Evolutionary conservation across 2,113 vertebrate species (phyloP).

Genomic region (Amblyopsis rosae): DNA sequence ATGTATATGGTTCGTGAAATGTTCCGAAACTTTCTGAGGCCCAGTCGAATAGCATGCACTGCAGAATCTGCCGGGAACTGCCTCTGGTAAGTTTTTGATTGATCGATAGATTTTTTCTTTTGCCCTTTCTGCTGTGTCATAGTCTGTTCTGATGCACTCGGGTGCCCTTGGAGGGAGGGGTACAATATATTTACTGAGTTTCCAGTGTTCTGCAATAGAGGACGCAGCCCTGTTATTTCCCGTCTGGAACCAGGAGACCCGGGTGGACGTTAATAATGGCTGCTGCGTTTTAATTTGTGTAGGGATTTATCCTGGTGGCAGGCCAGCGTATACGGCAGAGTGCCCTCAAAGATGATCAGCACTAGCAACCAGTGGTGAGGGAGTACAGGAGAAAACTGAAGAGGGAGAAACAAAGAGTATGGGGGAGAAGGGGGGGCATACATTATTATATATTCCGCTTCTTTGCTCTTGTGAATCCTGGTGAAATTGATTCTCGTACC

Average conservation of each 20-base stretch:
- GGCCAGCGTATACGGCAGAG: slow-evolving; percentile 33
- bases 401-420: slow-evolving; percentile 25
- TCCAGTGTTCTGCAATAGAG: slow-evolving; percentile 55
- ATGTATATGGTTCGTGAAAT: background rate
- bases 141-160: slow-evolving; percentile 43
- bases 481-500: slow-evolving; percentile 69
- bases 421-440: slow-evolving; percentile 4
- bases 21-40: slow-evolving; percentile 6
- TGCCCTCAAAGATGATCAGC: slow-evolving; percentile 43
- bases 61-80: slow-evolving; percentile 20
- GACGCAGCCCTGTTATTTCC: slow-evolving; percentile 45
- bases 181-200: slow-evolving; percentile 25
- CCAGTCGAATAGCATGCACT: slow-evolving; percentile 10
- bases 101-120: background rate
- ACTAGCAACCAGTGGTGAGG: slow-evolving; percentile 31
- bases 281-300: slow-evolving; percentile 62
- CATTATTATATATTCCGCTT: slow-evolving; percentile 40
- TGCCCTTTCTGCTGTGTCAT: slow-evolving; percentile 5
- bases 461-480: slow-evolving; percentile 55
- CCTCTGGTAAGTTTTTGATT: slow-evolving; percentile 3
- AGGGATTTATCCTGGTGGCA: slow-evolving; percentile 56
- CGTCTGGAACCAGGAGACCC: slow-evolving; percentile 40
- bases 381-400: slow-evolving; percentile 41
- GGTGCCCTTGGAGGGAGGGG: slow-evolving; percentile 12
- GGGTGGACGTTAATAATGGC: slow-evolving; percentile 60